phyloP scores from a whole-genome alignment of 2,113 vertebrate genomes.

The Dromiciops gliroides region DNA sequence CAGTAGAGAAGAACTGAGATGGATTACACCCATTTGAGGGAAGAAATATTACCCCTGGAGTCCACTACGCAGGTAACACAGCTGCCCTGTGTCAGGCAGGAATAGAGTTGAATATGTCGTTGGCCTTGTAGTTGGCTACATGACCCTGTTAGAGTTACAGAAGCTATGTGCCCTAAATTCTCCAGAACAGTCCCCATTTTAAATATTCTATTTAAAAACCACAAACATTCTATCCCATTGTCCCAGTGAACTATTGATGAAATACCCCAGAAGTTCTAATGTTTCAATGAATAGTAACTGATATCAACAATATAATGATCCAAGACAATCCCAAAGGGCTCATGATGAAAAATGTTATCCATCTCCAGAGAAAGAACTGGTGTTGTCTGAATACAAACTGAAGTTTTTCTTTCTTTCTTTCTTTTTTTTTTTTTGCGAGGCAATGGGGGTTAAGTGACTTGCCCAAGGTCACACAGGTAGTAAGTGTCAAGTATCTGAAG shows the following conservation, averaged over 20 bases:
- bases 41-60: neutral
- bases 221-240: neutral
- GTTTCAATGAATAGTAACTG: neutral
- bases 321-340: neutral
- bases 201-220: neutral
- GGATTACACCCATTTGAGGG: neutral
- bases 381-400: neutral
- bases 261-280: neutral
- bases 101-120: neutral
- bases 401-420: neutral
- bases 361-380: neutral
- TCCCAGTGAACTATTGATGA: neutral
- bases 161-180: neutral
- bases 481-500: too few relatives aligned
- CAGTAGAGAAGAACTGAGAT: neutral
- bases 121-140: neutral
- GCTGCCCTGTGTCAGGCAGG: neutral
- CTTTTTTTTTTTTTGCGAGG: too few relatives aligned
- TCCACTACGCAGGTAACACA: too few relatives aligned
- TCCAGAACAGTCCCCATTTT: neutral
- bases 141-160: neutral
- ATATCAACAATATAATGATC: neutral
- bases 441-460: too few relatives aligned
- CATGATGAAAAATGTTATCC: neutral
- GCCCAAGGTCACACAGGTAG: too few relatives aligned